These are phyloP conservation scores for Colletes collaris DNA, from an alignment of 2,888 invertebrate genomes.

Conservation along the genomic window DNA sequence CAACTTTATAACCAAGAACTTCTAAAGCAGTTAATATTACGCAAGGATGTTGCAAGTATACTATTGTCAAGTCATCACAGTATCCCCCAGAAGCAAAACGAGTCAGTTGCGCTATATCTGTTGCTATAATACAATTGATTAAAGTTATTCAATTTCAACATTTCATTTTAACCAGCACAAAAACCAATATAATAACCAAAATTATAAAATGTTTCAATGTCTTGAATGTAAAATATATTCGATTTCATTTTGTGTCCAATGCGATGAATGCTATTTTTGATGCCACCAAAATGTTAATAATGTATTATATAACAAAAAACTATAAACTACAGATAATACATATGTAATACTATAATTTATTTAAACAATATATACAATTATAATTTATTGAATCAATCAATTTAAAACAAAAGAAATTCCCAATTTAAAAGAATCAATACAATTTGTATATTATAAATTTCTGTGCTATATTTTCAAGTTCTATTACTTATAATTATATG, in stretches of 20 bases:
- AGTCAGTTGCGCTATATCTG: conserved; percentile 92
- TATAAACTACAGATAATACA: too few relatives aligned
- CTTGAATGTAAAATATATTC: neutral
- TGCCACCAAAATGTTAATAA: neutral
- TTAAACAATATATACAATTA: too few relatives aligned
- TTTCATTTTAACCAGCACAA: neutral
- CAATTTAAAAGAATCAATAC: too few relatives aligned
- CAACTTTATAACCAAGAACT: conserved; percentile 94
- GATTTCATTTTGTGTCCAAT: neutral
- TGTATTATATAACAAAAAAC: too few relatives aligned
- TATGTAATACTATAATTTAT: too few relatives aligned
- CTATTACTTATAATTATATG: too few relatives aligned
- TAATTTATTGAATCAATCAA: too few relatives aligned
- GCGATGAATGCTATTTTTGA: conserved; percentile 22
- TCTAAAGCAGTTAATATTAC: conserved; percentile 94
- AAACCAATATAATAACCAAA: neutral
- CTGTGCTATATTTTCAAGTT: too few relatives aligned
- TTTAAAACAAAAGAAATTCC: too few relatives aligned
- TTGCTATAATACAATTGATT: conserved; percentile 84
- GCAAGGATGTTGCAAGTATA: conserved; percentile 94
- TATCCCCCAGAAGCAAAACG: conserved; percentile 93
- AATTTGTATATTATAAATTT: too few relatives aligned
- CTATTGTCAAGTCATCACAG: conserved; percentile 93
- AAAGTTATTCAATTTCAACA: conserved; percentile 23
- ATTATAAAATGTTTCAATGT: neutral